A percentile compares a stretch with the other conserved stretches of the same genome.
Conservation (phyloP, 2,797 vertebrate genomes). For the Ptychobarbus kaznakovi region DNA sequence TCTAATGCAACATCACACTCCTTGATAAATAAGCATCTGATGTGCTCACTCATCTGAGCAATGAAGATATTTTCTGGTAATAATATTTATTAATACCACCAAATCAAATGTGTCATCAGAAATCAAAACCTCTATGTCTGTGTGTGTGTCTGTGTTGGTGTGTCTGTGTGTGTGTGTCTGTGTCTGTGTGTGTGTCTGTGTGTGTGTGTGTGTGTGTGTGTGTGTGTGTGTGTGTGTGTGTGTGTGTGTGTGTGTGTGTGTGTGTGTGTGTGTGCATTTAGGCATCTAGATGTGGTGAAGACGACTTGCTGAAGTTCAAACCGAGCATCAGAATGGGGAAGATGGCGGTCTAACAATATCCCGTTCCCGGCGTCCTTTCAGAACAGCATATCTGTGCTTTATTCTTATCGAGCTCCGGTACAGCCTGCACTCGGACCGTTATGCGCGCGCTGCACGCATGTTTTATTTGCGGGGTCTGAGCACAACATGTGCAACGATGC, state of each 20-base stretch:
- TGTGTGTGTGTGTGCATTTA: neutral
- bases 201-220: neutral
- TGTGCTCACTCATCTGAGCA: neutral
- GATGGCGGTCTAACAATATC: too few relatives aligned
- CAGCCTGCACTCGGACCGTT: too few relatives aligned
- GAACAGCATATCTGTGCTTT: too few relatives aligned
- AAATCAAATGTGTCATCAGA: neutral
- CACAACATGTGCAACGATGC: too few relatives aligned
- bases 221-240: neutral
- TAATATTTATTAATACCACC: constrained; percentile 4
- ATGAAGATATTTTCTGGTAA: constrained; percentile 7
- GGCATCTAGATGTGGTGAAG: too few relatives aligned
- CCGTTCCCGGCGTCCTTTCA: too few relatives aligned
- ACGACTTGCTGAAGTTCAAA: too few relatives aligned
- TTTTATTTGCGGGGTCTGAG: too few relatives aligned
- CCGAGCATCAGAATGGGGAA: too few relatives aligned
- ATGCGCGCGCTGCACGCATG: too few relatives aligned
- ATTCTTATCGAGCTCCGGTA: too few relatives aligned
- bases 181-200: neutral
- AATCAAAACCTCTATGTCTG: neutral
- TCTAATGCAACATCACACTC: constrained; percentile 15
- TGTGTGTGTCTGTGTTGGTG: neutral
- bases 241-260: neutral
- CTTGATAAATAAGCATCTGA: constrained; percentile 17
- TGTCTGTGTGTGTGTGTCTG: neutral